phyloP scores from a whole-genome alignment of 2,113 vertebrate species.

The Tyto alba region DNA sequence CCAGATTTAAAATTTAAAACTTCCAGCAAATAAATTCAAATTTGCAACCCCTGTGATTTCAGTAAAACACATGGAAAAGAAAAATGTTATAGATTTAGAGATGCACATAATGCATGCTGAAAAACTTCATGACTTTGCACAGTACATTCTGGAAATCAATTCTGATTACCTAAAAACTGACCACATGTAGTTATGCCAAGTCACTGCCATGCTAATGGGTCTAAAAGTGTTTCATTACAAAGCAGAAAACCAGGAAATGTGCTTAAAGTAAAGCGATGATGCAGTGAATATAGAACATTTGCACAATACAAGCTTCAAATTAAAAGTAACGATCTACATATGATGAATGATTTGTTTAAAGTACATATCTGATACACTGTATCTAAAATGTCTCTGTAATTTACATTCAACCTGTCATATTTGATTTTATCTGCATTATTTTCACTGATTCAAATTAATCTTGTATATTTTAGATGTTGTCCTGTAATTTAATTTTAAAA shows the following conservation, averaged over 20 bases:
- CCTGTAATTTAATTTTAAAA: conserved; percentile 15
- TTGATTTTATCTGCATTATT: not conserved
- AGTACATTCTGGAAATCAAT: conserved; percentile 39
- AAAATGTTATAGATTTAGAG: not conserved
- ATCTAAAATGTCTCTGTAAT: not conserved
- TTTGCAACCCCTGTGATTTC: not conserved
- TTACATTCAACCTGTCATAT: not conserved
- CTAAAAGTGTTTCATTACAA: conserved; percentile 32
- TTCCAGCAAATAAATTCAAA: not conserved
- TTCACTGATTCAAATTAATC: not conserved
- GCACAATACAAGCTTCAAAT: not conserved
- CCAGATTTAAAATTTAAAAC: not conserved
- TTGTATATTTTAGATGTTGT: not conserved
- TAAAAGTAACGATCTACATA: not conserved
- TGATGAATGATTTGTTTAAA: not conserved
- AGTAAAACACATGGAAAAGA: not conserved
- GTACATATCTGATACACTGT: not conserved
- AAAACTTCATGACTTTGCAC: conserved; percentile 18
- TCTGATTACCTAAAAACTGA: conserved; percentile 44
- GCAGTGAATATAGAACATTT: not conserved
- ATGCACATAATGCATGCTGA: not conserved
- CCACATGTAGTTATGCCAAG: conserved; percentile 6
- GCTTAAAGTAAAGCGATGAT: conserved; percentile 13
- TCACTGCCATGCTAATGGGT: conserved; percentile 26
- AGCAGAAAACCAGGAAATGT: not conserved